A percentile compares a stretch with the other conserved stretches of the same genome.
These are phyloP conservation scores for Candoia aspera DNA, from an alignment of 2,113 vertebrate genomes.

Conservation along the genomic window DNA sequence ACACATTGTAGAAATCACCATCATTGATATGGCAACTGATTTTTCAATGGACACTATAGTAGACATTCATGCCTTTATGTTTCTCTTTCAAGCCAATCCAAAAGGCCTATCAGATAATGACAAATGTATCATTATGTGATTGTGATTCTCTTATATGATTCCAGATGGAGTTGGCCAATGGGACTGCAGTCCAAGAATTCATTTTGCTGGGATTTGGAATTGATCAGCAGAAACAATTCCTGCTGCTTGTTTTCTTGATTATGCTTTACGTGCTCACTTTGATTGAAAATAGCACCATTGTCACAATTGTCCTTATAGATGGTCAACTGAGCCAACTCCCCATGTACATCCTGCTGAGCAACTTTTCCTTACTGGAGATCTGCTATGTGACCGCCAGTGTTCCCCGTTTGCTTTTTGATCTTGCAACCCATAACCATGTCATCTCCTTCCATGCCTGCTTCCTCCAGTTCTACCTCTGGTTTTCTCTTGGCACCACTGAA, in stretches of 20 bases:
- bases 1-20: neutral
- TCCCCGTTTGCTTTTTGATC: slow-evolving; percentile 43
- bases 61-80: neutral
- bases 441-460: slow-evolving; percentile 57
- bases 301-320: neutral
- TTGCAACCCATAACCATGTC: slow-evolving; percentile 25
- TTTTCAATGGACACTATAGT: neutral
- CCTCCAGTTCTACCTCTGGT: slow-evolving; percentile 65
- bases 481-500: slow-evolving; percentile 57
- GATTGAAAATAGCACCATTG: neutral
- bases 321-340: slow-evolving; percentile 28
- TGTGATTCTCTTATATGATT: neutral
- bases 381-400: slow-evolving; percentile 49
- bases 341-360: slow-evolving; percentile 59
- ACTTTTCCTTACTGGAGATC: slow-evolving; percentile 56
- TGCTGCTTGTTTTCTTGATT: neutral
- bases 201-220: slow-evolving; percentile 11
- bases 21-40: neutral
- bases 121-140: neutral
- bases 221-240: neutral
- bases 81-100: neutral
- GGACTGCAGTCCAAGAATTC: neutral
- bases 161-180: slow-evolving; percentile 4
- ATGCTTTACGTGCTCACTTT: neutral
- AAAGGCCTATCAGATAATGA: neutral